These are phyloP conservation scores for Diprion similis DNA, from an alignment of 1,140 invertebrate species.

Conservation along the genomic window DNA sequence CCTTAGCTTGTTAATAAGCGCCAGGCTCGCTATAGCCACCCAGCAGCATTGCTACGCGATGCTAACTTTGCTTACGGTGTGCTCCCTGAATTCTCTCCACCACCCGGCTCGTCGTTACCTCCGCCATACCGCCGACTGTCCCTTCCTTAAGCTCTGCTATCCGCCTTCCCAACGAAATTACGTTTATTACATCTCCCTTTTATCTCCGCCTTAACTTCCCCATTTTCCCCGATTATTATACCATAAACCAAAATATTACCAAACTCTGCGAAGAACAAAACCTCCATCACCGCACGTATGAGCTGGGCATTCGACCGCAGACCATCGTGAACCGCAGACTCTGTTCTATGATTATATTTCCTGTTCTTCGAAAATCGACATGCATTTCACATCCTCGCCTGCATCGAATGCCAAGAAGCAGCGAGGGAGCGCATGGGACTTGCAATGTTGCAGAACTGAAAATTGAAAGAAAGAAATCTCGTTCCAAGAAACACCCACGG, in stretches of 20 bases:
- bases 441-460: no score
- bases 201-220: neutral
- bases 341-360: no score
- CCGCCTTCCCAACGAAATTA: neutral
- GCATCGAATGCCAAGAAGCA: no score
- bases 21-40: neutral
- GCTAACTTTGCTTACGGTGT: neutral
- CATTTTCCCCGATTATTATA: neutral
- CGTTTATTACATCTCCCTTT: neutral
- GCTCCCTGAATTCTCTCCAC: neutral
- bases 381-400: no score
- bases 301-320: neutral
- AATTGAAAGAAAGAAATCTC: no score
- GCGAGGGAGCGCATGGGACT: no score
- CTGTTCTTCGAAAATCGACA: neutral
- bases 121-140: neutral
- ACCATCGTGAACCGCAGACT: neutral
- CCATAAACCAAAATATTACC: neutral
- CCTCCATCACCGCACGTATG: neutral
- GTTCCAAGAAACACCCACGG: no score
- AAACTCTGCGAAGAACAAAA: neutral
- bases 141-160: neutral
- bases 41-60: neutral
- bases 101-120: neutral
- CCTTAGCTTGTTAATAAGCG: neutral